Evolutionary conservation across 2,113 vertebrate genomes (phyloP).

Genomic region (Centrocercus urophasianus): DNA sequence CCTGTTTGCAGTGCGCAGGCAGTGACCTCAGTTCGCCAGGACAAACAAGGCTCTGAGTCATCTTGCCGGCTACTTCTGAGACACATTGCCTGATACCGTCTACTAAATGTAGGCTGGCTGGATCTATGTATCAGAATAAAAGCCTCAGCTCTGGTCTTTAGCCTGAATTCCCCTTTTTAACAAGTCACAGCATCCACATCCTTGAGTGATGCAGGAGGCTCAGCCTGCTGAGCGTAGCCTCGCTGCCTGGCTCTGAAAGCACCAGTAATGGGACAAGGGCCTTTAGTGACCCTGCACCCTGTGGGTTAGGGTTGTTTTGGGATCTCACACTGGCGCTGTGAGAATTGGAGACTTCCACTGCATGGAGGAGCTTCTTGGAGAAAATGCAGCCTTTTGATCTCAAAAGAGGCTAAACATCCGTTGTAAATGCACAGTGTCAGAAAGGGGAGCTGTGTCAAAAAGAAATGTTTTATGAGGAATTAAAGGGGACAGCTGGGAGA

Average conservation of each 20-base stretch:
- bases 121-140: background rate
- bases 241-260: background rate
- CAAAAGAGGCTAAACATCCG: background rate
- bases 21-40: background rate
- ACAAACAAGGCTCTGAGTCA: conserved; percentile 7
- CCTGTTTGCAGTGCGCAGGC: background rate
- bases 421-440: background rate
- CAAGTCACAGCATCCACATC: background rate
- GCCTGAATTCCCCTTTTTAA: background rate
- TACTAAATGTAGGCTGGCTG: background rate
- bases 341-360: background rate
- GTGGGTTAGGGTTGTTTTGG: background rate
- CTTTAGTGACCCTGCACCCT: background rate
- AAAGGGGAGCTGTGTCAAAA: background rate
- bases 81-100: background rate
- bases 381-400: background rate
- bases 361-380: background rate
- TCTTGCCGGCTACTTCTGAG: background rate
- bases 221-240: background rate
- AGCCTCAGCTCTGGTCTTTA: background rate
- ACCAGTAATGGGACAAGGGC: background rate
- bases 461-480: background rate
- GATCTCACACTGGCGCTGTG: background rate
- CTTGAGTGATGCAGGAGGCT: rapidly evolving
- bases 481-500: background rate